Evolutionary conservation across 2,797 vertebrate genomes (phyloP).

Genomic region (Argyrosomus regius): DNA sequence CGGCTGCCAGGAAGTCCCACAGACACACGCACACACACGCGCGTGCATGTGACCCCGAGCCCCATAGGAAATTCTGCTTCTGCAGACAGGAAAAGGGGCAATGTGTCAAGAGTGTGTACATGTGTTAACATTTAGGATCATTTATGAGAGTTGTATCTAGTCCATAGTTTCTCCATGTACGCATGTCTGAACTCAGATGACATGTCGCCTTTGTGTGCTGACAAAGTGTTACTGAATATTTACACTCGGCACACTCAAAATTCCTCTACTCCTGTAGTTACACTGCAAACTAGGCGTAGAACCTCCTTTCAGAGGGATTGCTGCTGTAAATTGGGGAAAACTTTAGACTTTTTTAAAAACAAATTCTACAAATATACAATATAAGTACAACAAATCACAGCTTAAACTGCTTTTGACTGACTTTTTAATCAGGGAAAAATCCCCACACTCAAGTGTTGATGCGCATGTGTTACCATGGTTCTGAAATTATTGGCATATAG

Average conservation of each 20-base stretch:
- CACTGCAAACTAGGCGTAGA: background rate
- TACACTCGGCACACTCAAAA: background rate
- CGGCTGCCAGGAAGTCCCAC: constrained; percentile 54
- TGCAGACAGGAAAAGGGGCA: constrained; percentile 64
- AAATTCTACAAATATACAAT: background rate
- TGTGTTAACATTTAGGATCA: constrained; percentile 40
- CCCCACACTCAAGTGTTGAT: background rate
- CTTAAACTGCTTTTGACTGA: background rate
- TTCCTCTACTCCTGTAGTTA: background rate
- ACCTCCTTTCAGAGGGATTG: background rate
- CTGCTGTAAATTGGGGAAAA: background rate
- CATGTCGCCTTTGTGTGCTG: background rate
- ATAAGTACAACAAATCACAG: background rate
- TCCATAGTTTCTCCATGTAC: constrained; percentile 2
- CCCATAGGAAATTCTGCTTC: constrained; percentile 69
- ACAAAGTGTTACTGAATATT: constrained; percentile 5
- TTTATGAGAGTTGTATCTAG: constrained; percentile 14
- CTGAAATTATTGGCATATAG: fast-evolving
- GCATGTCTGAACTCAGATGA: constrained; percentile 43
- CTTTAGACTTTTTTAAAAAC: background rate
- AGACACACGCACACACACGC: constrained; percentile 17
- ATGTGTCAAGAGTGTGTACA: constrained; percentile 30
- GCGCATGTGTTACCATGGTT: background rate
- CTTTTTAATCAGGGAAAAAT: background rate
- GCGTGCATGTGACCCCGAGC: constrained; percentile 47